phyloP scores from a whole-genome alignment of 2,797 vertebrate genomes.

The Meda fulgida region DNA sequence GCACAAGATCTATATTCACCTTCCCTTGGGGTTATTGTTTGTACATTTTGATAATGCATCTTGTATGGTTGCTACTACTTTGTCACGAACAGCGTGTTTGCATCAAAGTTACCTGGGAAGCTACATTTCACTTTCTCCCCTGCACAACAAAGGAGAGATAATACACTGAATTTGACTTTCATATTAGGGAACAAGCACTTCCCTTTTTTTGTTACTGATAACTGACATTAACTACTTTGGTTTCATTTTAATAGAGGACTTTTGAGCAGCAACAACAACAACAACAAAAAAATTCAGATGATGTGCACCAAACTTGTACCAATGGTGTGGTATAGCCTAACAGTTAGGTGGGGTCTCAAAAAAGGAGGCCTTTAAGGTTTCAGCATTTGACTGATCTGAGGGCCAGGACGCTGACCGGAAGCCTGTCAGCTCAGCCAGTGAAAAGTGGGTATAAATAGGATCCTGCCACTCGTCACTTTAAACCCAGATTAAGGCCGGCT shows the following conservation, averaged over 20 bases:
- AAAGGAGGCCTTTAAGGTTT: not conserved
- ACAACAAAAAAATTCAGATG: conserved; percentile 8
- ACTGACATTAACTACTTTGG: not conserved
- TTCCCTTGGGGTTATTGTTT: not conserved
- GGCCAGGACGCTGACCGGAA: conserved; percentile 42
- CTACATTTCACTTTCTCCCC: not conserved
- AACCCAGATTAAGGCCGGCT: conserved; percentile 78
- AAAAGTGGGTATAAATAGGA: conserved; percentile 76
- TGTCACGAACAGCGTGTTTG: not conserved
- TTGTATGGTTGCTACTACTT: not conserved
- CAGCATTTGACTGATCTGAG: conserved; percentile 6
- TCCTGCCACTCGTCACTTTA: conserved; percentile 71
- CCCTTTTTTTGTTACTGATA: not conserved
- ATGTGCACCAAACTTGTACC: not conserved
- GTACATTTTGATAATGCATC: not conserved
- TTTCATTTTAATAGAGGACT: not conserved
- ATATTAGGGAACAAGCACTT: not conserved
- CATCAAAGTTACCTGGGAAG: conserved; percentile 13
- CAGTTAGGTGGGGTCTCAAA: not conserved
- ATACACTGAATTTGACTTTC: not conserved
- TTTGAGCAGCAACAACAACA: too few species aligned
- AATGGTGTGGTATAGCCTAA: not conserved
- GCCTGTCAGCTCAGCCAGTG: conserved; percentile 54
- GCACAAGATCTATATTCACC: not conserved
- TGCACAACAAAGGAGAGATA: not conserved